Evolutionary conservation across 2,888 invertebrate species (phyloP).

Genomic region (Lottia scabra): DNA sequence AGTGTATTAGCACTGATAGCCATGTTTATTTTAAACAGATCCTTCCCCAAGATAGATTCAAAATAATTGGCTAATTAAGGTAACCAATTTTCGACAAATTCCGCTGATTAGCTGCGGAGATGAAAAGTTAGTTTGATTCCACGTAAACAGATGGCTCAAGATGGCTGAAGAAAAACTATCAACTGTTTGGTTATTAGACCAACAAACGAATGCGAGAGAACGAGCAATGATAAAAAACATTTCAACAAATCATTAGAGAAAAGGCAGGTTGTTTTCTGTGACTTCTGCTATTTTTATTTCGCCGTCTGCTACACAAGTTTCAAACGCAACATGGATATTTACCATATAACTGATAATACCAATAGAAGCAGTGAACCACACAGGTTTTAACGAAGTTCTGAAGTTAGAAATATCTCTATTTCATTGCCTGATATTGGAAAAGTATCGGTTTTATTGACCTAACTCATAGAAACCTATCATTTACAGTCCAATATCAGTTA

Average conservation of each 20-base stretch:
- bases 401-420: not conserved
- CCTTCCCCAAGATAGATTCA: not conserved
- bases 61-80: slow-evolving; percentile 7
- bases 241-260: not conserved
- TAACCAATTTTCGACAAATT: not conserved
- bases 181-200: not conserved
- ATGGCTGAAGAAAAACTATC: not conserved
- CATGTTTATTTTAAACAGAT: not conserved
- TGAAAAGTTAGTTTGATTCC: not conserved
- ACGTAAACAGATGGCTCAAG: not conserved
- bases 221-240: not conserved
- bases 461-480: not conserved
- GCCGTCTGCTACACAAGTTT: not conserved
- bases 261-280: not conserved
- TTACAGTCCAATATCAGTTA: not conserved
- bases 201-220: not conserved
- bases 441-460: not conserved
- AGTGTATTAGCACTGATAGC: not conserved
- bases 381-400: not conserved
- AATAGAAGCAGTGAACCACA: not conserved
- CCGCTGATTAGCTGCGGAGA: not conserved
- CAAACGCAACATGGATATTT: not conserved
- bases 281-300: not conserved
- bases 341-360: not conserved
- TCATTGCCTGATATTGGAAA: not conserved